Percentiles rank a stretch among this genome's conserved stretches.
phyloP scores from a whole-genome alignment of 2,113 vertebrate species.

The Ochotona princeps region DNA sequence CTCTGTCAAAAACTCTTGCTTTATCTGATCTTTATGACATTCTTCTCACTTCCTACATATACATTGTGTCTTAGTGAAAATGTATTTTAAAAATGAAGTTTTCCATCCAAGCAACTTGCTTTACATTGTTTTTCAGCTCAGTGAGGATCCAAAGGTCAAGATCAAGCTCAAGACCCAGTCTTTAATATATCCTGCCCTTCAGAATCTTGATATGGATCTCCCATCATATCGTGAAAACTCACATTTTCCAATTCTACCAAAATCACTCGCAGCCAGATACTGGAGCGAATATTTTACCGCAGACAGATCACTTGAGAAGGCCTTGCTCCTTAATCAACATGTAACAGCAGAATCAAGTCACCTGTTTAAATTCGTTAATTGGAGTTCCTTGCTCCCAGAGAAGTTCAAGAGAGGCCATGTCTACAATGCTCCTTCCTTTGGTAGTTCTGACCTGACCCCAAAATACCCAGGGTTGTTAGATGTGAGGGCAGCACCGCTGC shows the following conservation, averaged over 20 bases:
- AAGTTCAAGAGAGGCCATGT: conserved; percentile 77
- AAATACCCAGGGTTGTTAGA: conserved; percentile 84
- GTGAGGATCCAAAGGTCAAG: conserved; percentile 87
- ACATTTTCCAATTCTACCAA: conserved; percentile 85
- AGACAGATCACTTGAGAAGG: conserved; percentile 85
- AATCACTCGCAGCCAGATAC: conserved; percentile 84
- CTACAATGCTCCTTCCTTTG: conserved; percentile 78
- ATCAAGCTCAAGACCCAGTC: conserved; percentile 89
- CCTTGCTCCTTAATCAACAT: conserved; percentile 90
- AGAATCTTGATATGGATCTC: conserved; percentile 90
- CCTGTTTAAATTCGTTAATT: conserved; percentile 90
- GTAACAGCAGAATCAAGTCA: conserved; percentile 81
- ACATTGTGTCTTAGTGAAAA: no score
- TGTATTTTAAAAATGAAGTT: no score
- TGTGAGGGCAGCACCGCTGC: conserved; percentile 88
- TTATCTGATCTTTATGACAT: no score
- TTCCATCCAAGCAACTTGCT: no score
- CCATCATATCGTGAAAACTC: conserved; percentile 90
- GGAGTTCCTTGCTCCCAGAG: conserved; percentile 90
- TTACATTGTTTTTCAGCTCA: conserved; percentile 84
- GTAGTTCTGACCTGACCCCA: neutral
- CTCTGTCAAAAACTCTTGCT: no score
- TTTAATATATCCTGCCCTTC: conserved; percentile 93
- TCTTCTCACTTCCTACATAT: no score
- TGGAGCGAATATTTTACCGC: conserved; percentile 91